Percentiles rank a stretch among this genome's conserved stretches.
phyloP scores from a whole-genome alignment of 2,113 vertebrate genomes.

The Dicrurus megarhynchus region DNA sequence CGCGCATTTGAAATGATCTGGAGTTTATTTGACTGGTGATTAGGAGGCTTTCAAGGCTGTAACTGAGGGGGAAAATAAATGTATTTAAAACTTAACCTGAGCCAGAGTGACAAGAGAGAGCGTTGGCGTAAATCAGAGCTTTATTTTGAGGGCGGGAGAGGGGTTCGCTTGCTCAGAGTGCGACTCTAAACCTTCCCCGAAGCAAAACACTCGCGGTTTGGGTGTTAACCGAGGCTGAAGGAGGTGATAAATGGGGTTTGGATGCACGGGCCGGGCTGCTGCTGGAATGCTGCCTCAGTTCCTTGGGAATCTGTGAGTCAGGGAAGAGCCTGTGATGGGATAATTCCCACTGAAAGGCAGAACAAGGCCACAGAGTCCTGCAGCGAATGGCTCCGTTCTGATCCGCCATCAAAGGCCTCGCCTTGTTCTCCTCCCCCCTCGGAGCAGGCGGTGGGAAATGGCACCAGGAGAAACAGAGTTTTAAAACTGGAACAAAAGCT shows the following conservation, averaged over 20 bases:
- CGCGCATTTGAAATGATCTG: neutral
- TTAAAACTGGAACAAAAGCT: neutral
- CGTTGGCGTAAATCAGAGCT: neutral
- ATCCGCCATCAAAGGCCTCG: neutral
- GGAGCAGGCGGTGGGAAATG: neutral
- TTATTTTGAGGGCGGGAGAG: neutral
- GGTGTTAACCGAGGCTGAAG: neutral
- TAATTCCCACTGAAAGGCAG: neutral
- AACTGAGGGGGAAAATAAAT: neutral
- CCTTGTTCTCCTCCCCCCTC: neutral
- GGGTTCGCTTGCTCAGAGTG: fast-evolving
- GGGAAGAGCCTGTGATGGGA: neutral
- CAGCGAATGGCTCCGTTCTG: neutral
- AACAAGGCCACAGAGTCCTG: neutral
- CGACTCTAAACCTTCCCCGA: neutral
- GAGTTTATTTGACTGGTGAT: neutral
- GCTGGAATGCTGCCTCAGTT: neutral
- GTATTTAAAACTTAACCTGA: neutral
- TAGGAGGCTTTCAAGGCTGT: neutral
- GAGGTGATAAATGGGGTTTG: neutral
- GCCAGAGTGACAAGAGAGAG: neutral
- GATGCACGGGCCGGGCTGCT: neutral
- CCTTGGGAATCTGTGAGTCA: neutral
- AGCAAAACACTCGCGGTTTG: fast-evolving
- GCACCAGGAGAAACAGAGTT: neutral